phyloP scores from a whole-genome alignment of 2,113 vertebrate species.

The Ahaetulla prasina region DNA sequence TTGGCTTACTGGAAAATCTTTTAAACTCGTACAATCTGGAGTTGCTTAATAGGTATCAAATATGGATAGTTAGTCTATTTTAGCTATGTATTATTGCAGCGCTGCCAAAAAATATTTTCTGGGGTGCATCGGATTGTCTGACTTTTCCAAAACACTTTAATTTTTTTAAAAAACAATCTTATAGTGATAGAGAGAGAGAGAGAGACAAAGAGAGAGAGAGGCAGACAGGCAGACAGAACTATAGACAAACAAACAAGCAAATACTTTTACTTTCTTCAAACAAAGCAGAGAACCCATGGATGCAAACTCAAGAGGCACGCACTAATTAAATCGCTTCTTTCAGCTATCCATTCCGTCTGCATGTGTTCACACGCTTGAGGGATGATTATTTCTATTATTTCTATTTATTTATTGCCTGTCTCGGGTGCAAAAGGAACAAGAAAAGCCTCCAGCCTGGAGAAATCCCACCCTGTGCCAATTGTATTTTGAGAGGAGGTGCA shows the following conservation, averaged over 20 bases:
- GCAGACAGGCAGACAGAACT: rapidly evolving
- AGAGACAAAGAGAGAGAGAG: no score
- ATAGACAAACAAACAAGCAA: no score
- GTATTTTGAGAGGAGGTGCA: not conserved
- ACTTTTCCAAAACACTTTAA: not conserved
- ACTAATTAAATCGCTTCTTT: not conserved
- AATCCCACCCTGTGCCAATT: not conserved
- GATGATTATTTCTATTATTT: not conserved
- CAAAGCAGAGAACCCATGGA: not conserved
- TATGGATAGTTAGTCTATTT: not conserved
- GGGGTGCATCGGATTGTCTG: not conserved
- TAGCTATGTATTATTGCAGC: not conserved
- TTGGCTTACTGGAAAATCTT: not conserved
- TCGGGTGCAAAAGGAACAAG: not conserved
- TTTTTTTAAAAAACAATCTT: no score
- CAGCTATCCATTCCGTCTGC: not conserved
- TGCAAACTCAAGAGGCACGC: not conserved
- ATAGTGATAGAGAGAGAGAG: not conserved
- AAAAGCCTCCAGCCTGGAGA: not conserved
- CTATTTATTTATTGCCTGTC: not conserved
- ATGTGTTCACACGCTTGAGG: not conserved
- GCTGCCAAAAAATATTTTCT: not conserved
- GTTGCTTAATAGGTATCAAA: not conserved
- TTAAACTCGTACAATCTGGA: not conserved
- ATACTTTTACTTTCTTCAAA: not conserved